Evolutionary conservation across 2,797 vertebrate genomes (phyloP), one percentile per base, ranked within the genome.

Genomic region (Cyclura pinguis): DNA sequence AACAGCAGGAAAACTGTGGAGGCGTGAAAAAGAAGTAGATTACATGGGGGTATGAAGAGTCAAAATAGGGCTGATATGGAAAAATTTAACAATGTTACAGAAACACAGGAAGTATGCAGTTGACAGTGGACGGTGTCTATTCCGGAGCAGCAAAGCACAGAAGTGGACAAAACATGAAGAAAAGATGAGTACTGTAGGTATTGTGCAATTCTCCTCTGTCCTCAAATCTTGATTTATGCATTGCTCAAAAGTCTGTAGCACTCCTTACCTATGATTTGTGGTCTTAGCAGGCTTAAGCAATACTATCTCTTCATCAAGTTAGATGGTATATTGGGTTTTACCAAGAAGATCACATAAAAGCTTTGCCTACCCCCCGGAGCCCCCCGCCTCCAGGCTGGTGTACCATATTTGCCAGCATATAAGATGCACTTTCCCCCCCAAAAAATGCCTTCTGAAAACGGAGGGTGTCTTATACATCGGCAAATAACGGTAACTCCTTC

Each of bases 91-190:
- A 91, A 80, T 20, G 87, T 0, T 83, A 27, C 24, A 69, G 67
- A 93, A 90, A 80, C 88, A 2, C 76, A 69, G 47, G 74, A 85
- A 78, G 47, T 87, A 24, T 74, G 74, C 67, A 92, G 72, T 87
- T 52, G 84, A 80, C 84, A 0, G 67, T 87, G 86, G 88, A 93
- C 0, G 92, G 72, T 78, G 92, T 16, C 74, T 89, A 80, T 84
- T 92, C 94, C 27, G 55, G 88, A 94, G 91, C 88, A 90, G 32
- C 72, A 87, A 92, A 94, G 22, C 29, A 74, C n/a, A 93, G 87
- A 84, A 67, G 87, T 16, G 87, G 67, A 91, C 81, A 76, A 88
- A 86, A 83, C 6, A 4, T 81, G 18, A 72, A 91, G 80, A 55
- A 86, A 89, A 57, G 32, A 10, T 76, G 77, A 35, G 20, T 62